Evolutionary conservation across 2,888 invertebrate genomes (phyloP), one percentile per base, ranked within the genome.

Genomic region (Serrognathus titanus): DNA sequence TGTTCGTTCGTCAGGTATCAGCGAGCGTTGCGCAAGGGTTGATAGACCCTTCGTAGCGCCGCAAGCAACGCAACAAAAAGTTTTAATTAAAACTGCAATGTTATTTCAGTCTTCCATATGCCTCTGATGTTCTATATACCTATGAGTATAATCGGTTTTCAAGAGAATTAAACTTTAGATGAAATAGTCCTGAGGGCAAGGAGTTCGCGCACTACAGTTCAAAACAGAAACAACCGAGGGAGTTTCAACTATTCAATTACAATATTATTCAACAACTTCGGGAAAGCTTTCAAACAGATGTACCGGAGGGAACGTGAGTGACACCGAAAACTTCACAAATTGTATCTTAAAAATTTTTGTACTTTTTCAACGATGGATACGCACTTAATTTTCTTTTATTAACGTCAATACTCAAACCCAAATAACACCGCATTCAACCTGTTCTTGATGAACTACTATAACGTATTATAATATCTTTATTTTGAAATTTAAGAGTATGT

Each of bases 1-100:
- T 52, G 57, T 61, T 16, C 43, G 59, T 59, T 60, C 54, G 61
- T 63, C 58, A 64, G 61, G 60, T 60, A 62, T 62, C 59, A 60
- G n/a, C 16, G 10, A 8, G 43, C 43, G 12, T 43, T 2, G 9
- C 43, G 43, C 43, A 11, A 43, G 43, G 43, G 43, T 43, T 43
- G 43, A 9, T 20, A 13, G 43, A 9, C n/a, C 43, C 43, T 13
- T 16, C 43, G 12, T 10, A 20, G 20, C 16, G 43, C 43, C 43
- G 9, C 43, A 20, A 16, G 43, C 43, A 10, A 9, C 16, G 43
- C 12, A 16, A 16, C 43, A 43, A 43, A 43, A 43, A 43, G 43
- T 43, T 43, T 43, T 43, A 43, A 43, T 43, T 43, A 43, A 43
- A 43, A 43, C 43, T 43, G 43, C 43, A 43, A 43, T 43, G 43